Evolutionary conservation across 2,113 vertebrate genomes (phyloP).

Genomic region (Bufo gargarizans): DNA sequence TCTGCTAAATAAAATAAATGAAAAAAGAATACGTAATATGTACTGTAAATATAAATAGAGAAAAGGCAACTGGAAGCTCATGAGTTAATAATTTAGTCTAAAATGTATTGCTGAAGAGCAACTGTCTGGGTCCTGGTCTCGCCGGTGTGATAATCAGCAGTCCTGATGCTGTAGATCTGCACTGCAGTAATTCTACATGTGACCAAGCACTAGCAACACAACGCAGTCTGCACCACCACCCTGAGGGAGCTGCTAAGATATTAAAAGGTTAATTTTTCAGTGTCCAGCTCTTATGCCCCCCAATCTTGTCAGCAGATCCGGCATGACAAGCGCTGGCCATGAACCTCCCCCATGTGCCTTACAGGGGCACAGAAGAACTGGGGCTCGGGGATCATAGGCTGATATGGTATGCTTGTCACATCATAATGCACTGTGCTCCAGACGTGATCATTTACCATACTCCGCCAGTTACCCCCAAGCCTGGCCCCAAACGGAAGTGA

Average conservation of each 20-base stretch:
- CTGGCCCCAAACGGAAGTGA: neutral
- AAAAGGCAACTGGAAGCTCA: neutral
- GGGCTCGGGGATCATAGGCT: neutral
- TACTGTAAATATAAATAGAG: neutral
- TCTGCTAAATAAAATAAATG: neutral
- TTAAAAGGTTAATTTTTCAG: conserved; percentile 16
- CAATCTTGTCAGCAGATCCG: neutral
- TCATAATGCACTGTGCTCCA: neutral
- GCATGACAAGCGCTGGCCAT: neutral
- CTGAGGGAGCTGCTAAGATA: neutral
- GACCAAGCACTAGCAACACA: conserved; percentile 53
- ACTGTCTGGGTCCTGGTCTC: conserved; percentile 11
- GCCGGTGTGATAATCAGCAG: conserved; percentile 22
- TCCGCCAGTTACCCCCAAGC: no score
- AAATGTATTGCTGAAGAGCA: neutral
- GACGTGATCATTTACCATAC: neutral
- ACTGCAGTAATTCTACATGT: conserved; percentile 55
- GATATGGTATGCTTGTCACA: neutral
- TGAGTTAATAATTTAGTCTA: conserved; percentile 10
- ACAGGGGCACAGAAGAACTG: neutral
- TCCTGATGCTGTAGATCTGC: conserved; percentile 52
- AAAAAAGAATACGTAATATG: neutral
- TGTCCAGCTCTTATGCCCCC: neutral
- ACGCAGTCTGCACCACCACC: neutral
- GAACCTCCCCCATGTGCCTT: neutral